phyloP scores from a whole-genome alignment of 2,797 vertebrate species.

The Cirrhinus molitorella region DNA sequence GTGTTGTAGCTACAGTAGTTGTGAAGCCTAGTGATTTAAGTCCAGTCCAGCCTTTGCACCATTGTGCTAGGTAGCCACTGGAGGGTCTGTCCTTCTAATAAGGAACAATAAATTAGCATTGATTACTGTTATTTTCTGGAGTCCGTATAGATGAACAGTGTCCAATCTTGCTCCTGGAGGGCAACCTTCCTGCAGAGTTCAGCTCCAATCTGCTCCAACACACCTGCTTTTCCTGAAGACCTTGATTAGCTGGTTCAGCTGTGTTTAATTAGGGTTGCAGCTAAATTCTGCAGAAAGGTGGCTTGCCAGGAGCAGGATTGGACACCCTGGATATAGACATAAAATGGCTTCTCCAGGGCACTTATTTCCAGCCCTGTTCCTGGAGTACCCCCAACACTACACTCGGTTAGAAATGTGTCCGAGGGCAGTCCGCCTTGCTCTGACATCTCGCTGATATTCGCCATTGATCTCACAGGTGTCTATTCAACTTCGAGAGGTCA shows the following conservation, averaged over 20 bases:
- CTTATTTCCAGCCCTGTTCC: neutral
- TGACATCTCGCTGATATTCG: no score
- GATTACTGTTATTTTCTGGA: neutral
- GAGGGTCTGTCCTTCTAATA: neutral
- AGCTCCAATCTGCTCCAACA: slow-evolving; percentile 12
- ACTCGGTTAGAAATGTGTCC: no score
- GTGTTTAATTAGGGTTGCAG: slow-evolving; percentile 21
- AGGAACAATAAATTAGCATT: neutral
- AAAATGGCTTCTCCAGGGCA: slow-evolving; percentile 15
- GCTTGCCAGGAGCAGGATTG: slow-evolving; percentile 17
- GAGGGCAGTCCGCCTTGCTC: no score
- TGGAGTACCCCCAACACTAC: neutral
- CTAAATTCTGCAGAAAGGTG: neutral
- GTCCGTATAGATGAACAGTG: neutral
- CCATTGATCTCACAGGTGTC: no score
- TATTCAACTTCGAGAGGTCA: no score
- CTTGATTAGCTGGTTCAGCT: no score
- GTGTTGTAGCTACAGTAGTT: neutral
- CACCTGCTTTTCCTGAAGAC: slow-evolving; percentile 13
- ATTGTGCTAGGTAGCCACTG: no score
- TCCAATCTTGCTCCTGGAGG: neutral
- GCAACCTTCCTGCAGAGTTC: neutral
- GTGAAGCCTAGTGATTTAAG: neutral
- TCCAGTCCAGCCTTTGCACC: neutral
- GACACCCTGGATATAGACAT: slow-evolving; percentile 16